Evolutionary conservation across 2,888 invertebrate species (phyloP).

Genomic region (Caenorhabditis sp.): DNA sequence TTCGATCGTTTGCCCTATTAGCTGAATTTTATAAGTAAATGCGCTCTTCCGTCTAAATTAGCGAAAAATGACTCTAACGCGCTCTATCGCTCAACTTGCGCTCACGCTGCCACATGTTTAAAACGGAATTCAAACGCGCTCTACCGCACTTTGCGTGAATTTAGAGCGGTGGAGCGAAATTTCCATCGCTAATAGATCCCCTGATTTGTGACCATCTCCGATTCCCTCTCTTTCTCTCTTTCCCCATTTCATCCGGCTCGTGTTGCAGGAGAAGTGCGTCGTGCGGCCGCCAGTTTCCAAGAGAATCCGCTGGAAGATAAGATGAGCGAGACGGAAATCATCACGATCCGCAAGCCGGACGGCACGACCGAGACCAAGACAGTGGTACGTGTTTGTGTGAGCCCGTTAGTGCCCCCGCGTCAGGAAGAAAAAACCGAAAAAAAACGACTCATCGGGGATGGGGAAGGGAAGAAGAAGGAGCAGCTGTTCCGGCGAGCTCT

Average conservation of each 20-base stretch:
- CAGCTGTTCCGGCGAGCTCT: too few species aligned
- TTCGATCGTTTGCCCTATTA: too few species aligned
- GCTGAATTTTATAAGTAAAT: too few species aligned
- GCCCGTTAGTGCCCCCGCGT: constrained; percentile 23
- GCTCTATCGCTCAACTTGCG: too few species aligned
- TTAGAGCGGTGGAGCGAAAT: too few species aligned
- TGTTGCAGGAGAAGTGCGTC: constrained; percentile 58
- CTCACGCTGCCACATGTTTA: too few species aligned
- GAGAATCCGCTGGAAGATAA: constrained; percentile 27
- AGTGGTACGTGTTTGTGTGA: constrained; percentile 56
- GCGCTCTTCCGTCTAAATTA: too few species aligned
- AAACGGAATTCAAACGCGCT: too few species aligned
- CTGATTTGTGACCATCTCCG: constrained; percentile 37
- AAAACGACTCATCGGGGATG: constrained; percentile 34
- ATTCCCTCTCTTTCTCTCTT: not conserved
- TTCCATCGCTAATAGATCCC: too few species aligned
- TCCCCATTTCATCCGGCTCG: not conserved
- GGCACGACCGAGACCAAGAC: constrained; percentile 65
- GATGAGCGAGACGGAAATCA: constrained; percentile 56
- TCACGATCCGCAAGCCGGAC: constrained; percentile 62
- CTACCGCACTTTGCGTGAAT: too few species aligned
- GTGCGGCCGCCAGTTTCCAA: constrained; percentile 51
- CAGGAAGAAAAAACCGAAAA: constrained; percentile 11
- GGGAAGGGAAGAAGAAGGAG: not conserved
- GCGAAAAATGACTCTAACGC: too few species aligned